phyloP scores from a whole-genome alignment of 2,888 invertebrate species.

The Atethmia centrago region DNA sequence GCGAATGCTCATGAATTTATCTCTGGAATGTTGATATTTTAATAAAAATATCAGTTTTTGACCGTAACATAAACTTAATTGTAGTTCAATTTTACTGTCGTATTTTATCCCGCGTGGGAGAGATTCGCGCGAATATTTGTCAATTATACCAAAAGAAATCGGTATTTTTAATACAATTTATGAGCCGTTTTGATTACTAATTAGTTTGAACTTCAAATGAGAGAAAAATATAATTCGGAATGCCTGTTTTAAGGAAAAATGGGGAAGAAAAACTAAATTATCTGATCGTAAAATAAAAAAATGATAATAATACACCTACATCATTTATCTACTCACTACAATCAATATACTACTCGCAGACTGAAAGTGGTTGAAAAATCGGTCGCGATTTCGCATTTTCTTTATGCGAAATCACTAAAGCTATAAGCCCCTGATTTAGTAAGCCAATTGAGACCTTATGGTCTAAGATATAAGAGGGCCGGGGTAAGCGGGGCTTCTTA shows the following conservation, averaged over 20 bases:
- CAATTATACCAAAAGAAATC: not conserved
- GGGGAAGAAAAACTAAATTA: not conserved
- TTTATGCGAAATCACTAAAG: slow-evolving; percentile 31
- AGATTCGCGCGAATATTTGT: slow-evolving; percentile 11
- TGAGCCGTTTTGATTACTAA: not conserved
- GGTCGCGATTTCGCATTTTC: slow-evolving; percentile 14
- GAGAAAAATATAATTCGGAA: not conserved
- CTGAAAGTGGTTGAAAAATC: slow-evolving; percentile 30
- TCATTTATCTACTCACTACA: not conserved
- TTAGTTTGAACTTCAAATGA: slow-evolving; percentile 17
- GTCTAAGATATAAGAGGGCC: slow-evolving; percentile 1
- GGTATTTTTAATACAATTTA: not conserved
- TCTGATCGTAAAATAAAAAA: not conserved
- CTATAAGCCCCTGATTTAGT: slow-evolving; percentile 36
- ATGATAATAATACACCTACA: not conserved
- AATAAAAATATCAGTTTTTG: not conserved
- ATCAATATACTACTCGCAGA: slow-evolving; percentile 33
- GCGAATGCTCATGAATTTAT: slow-evolving; percentile 2
- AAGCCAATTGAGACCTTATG: slow-evolving; percentile 1
- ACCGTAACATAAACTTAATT: not conserved
- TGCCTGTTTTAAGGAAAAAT: not conserved
- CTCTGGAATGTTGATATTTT: not conserved
- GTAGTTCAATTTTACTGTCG: not conserved
- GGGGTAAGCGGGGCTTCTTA: not conserved
- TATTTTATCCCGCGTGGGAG: not conserved